These are phyloP conservation scores for Thereva unica DNA, from an alignment of 2,888 invertebrate genomes.

Conservation along the genomic window DNA sequence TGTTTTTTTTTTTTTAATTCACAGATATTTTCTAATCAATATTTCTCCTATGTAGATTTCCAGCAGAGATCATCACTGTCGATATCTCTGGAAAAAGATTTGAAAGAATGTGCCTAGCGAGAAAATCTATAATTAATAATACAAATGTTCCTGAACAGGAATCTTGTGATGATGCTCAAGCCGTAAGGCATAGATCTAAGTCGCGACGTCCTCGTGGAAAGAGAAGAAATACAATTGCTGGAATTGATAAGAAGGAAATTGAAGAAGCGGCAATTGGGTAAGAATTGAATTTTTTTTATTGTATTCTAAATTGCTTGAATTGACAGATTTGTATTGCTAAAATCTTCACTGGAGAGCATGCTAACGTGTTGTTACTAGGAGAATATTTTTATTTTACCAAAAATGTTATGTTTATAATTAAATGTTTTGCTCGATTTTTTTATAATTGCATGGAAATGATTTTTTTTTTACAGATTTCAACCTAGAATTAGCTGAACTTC, in stretches of 20 bases:
- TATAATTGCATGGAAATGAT: neutral
- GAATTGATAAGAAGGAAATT: slow-evolving; percentile 88
- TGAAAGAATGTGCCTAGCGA: slow-evolving; percentile 83
- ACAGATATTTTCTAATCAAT: neutral
- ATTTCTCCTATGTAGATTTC: slow-evolving; percentile 68
- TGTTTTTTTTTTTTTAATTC: neutral
- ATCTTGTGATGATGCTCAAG: slow-evolving; percentile 61
- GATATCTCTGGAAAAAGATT: slow-evolving; percentile 88
- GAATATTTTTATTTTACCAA: too few species aligned
- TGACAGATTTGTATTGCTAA: neutral
- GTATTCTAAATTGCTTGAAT: neutral
- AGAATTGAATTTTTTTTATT: slow-evolving; percentile 54
- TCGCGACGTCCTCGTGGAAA: slow-evolving; percentile 78
- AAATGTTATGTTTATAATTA: neutral
- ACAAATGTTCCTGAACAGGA: slow-evolving; percentile 52
- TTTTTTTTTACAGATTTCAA: neutral
- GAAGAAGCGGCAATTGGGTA: slow-evolving; percentile 83
- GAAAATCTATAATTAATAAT: slow-evolving; percentile 70
- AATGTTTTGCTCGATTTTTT: neutral
- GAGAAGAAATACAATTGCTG: slow-evolving; percentile 88
- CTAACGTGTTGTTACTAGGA: too few species aligned
- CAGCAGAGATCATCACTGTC: slow-evolving; percentile 84
- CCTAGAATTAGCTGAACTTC: neutral
- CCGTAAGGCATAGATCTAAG: slow-evolving; percentile 71
- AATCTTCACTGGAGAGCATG: too few species aligned